Evolutionary conservation across 2,797 vertebrate genomes (phyloP).

Genomic region (Neosilurus mollespiculum): DNA sequence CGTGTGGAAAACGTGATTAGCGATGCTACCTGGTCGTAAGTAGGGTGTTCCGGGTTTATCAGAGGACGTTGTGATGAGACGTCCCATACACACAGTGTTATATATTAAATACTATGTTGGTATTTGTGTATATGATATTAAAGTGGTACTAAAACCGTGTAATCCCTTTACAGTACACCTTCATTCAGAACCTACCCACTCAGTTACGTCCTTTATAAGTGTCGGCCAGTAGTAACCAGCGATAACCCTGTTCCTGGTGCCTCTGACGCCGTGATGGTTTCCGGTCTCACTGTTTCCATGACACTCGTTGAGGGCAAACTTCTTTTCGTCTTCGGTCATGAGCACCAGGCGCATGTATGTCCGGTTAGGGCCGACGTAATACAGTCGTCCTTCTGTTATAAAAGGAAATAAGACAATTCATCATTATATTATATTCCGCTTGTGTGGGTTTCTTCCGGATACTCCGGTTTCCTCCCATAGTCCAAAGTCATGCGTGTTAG

Average conservation of each 20-base stretch:
- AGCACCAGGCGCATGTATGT: background rate
- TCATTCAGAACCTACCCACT: constrained; percentile 7
- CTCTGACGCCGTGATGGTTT: constrained; percentile 10
- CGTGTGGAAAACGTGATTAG: background rate
- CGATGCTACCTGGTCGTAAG: background rate
- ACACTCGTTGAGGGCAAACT: constrained; percentile 8
- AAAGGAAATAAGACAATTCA: background rate
- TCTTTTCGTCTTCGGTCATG: constrained; percentile 15
- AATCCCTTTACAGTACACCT: background rate
- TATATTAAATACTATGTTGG: background rate
- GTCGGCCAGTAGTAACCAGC: constrained; percentile 17
- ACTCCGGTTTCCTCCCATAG: too few species aligned
- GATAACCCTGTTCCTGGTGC: constrained; percentile 29
- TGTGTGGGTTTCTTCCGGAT: too few species aligned
- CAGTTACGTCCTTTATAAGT: constrained; percentile 23
- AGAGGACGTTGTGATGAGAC: background rate
- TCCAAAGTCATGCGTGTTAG: too few species aligned
- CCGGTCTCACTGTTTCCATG: constrained; percentile 10
- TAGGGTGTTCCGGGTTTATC: background rate
- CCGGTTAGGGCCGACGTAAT: constrained; percentile 18
- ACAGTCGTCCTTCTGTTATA: background rate
- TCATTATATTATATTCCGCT: background rate
- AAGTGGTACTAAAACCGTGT: background rate
- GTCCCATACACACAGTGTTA: background rate
- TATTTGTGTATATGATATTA: background rate